phyloP scores from a whole-genome alignment of 2,888 invertebrate species.

The Spisula subtruncata region DNA sequence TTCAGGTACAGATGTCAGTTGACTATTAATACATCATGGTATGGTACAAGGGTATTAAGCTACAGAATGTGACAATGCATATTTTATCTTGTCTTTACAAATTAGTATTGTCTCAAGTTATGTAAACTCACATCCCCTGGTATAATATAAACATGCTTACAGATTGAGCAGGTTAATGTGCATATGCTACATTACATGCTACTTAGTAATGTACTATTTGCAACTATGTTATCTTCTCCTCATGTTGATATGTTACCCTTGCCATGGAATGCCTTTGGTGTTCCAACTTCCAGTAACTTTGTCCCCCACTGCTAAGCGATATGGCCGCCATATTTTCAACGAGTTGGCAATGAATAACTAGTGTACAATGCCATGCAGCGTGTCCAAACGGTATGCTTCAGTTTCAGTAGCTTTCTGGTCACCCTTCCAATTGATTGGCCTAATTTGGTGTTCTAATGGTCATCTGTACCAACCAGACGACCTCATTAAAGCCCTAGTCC shows the following conservation, averaged over 20 bases:
- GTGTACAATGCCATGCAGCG: too few relatives aligned
- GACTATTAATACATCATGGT: neutral
- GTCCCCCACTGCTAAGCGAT: too few relatives aligned
- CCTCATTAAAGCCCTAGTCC: neutral
- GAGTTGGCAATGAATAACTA: too few relatives aligned
- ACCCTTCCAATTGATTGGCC: neutral
- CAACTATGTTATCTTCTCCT: neutral
- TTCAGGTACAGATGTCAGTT: neutral
- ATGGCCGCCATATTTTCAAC: too few relatives aligned
- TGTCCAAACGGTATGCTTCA: too few relatives aligned
- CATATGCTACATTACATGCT: neutral
- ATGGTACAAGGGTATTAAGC: neutral
- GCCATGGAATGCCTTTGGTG: neutral
- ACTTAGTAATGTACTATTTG: neutral
- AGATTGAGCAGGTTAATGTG: neutral
- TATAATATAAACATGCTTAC: neutral
- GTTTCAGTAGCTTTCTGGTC: neutral
- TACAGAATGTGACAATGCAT: constrained; percentile 3
- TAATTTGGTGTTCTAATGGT: neutral
- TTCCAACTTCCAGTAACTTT: too few relatives aligned
- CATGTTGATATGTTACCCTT: neutral
- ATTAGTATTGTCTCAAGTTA: neutral
- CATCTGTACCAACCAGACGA: neutral
- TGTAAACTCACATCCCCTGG: neutral
- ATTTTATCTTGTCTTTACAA: constrained; percentile 13